phyloP scores from a whole-genome alignment of 2,888 invertebrate genomes.

The Palloptera scutellata region DNA sequence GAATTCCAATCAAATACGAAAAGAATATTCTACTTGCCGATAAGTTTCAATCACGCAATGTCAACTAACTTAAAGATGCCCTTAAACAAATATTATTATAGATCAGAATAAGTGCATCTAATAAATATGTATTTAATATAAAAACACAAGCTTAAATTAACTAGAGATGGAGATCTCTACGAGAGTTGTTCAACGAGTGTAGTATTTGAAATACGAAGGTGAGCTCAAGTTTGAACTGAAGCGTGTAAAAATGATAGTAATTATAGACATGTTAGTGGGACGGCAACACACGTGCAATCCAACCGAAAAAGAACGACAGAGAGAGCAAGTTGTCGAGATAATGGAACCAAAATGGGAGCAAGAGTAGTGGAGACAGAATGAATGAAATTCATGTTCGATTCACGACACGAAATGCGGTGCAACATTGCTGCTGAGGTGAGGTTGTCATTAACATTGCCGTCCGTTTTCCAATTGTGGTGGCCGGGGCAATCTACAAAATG shows the following conservation, averaged over 20 bases:
- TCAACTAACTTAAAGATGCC: too few species aligned
- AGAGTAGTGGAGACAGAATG: too few species aligned
- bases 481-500: background rate
- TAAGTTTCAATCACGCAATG: too few species aligned
- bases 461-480: constrained; percentile 5
- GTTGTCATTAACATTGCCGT: constrained; percentile 32
- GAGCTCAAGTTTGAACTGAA: background rate
- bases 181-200: too few species aligned
- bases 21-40: too few species aligned
- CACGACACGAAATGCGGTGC: background rate
- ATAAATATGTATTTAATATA: too few species aligned
- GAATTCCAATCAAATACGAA: too few species aligned
- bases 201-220: constrained; percentile 1
- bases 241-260: constrained; percentile 5
- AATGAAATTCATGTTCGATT: too few species aligned
- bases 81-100: too few species aligned
- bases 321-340: background rate
- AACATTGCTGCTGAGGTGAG: background rate
- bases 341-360: background rate
- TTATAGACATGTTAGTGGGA: constrained; percentile 15
- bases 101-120: too few species aligned
- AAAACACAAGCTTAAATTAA: too few species aligned
- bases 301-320: background rate
- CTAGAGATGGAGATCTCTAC: too few species aligned
- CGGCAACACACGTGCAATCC: background rate